Percentiles rank a stretch among this genome's conserved stretches.
phyloP scores from a whole-genome alignment of 2,113 vertebrate genomes.

The Rhinogobius similis region DNA sequence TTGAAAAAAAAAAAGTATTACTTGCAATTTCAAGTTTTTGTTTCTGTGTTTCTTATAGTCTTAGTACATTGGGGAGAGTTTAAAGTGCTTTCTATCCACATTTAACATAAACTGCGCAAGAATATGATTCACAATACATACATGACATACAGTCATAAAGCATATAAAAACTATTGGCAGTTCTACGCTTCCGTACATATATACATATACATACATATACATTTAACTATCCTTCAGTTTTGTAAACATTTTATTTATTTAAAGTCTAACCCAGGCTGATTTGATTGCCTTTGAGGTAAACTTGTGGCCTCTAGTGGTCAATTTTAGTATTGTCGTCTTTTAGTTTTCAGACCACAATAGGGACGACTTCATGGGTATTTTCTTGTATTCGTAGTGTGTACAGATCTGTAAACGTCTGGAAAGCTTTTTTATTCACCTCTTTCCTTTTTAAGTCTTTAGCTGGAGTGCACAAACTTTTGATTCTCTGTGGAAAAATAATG shows the following conservation, averaged over 20 bases:
- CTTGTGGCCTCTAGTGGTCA: background rate
- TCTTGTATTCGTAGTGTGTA: slow-evolving; percentile 40
- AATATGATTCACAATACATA: background rate
- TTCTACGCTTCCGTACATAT: background rate
- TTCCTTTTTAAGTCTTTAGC: slow-evolving; percentile 54
- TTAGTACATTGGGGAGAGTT: no score
- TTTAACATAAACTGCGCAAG: no score
- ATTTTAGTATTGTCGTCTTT: background rate
- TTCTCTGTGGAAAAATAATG: slow-evolving; percentile 52
- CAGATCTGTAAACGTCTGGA: slow-evolving; percentile 54
- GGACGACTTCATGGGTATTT: background rate
- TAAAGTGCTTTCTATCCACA: no score
- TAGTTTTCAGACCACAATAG: background rate
- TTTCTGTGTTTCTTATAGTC: no score
- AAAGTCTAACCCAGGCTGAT: background rate
- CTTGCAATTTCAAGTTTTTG: background rate
- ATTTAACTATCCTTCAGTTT: background rate
- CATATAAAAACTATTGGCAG: no score
- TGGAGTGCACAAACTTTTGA: slow-evolving; percentile 69
- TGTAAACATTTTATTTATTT: background rate
- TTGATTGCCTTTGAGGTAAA: background rate
- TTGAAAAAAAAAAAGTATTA: no score
- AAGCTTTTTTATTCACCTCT: slow-evolving; percentile 34
- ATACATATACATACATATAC: background rate
- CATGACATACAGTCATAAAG: no score